Conservation (phyloP, 2,888 invertebrate genomes). For the Acholoe squamosa region DNA sequence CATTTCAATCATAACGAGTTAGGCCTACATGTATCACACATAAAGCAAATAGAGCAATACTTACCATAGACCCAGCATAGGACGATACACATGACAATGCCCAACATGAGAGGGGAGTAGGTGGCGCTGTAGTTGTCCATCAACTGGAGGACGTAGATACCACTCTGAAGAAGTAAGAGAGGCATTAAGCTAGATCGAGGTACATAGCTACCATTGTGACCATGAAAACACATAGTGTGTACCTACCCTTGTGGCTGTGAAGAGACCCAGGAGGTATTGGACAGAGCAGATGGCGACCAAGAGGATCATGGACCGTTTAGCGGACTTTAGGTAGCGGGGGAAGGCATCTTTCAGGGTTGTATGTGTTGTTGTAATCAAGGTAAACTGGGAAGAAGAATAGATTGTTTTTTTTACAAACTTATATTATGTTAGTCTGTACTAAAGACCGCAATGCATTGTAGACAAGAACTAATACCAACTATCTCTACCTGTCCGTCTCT, state of each 20-base stretch:
- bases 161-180: slow-evolving; percentile 66
- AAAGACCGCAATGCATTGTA: too few species aligned
- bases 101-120: slow-evolving; percentile 50
- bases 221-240: slow-evolving; percentile 15
- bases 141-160: slow-evolving; percentile 61
- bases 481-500: too few species aligned
- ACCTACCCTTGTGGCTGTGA: slow-evolving; percentile 68
- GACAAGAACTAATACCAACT: too few species aligned
- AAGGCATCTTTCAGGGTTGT: slow-evolving; percentile 85
- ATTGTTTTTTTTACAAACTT: too few species aligned
- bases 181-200: too few species aligned
- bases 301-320: slow-evolving; percentile 75
- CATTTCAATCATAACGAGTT: too few species aligned
- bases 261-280: slow-evolving; percentile 80
- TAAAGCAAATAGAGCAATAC: slow-evolving; percentile 54
- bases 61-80: slow-evolving; percentile 71
- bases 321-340: slow-evolving; percentile 79
- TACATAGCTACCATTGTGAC: too few species aligned
- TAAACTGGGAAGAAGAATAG: slow-evolving; percentile 80
- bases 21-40: too few species aligned
- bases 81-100: slow-evolving; percentile 54
- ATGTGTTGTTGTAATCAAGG: slow-evolving; percentile 84
- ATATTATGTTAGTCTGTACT: too few species aligned
- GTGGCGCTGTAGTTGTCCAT: slow-evolving; percentile 64
- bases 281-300: slow-evolving; percentile 77